phyloP scores from a whole-genome alignment of 1,140 invertebrate species.

The Drosophila funebris region DNA sequence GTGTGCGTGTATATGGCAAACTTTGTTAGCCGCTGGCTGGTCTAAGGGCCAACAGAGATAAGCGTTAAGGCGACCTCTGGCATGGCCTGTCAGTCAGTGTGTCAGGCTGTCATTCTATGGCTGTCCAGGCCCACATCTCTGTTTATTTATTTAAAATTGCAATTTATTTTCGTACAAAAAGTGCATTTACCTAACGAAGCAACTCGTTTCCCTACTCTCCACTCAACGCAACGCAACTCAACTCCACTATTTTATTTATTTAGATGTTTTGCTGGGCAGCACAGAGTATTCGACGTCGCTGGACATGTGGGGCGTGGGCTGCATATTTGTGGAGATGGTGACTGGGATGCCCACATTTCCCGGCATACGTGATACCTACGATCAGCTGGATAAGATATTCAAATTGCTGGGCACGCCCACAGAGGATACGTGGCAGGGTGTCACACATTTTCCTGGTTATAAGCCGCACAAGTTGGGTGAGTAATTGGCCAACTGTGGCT shows the following conservation, averaged over 20 bases:
- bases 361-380: conserved; percentile 96
- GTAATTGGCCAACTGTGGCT: conserved; percentile 52
- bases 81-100: conserved; percentile 31
- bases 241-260: conserved; percentile 20
- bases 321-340: conserved; percentile 99
- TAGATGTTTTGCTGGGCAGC: conserved; percentile 97
- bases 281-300: conserved; percentile 97
- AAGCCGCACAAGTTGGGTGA: conserved; percentile 90
- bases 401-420: conserved; percentile 96
- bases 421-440: conserved; percentile 95
- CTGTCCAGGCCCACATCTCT: conserved; percentile 15
- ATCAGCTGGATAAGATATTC: conserved; percentile 99
- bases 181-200: conserved; percentile 71
- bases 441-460: conserved; percentile 93
- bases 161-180: conserved; percentile 70
- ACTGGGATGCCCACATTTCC: conserved; percentile 98
- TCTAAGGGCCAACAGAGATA: conserved; percentile 40
- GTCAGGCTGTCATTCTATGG: conserved; percentile 35
- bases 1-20: conserved; percentile 24
- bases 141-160: conserved; percentile 75
- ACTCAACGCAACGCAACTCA: no score
- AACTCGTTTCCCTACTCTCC: conserved; percentile 3
- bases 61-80: conserved; percentile 31
- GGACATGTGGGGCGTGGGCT: conserved; percentile 99
- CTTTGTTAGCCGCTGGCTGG: conserved; percentile 55